Evolutionary conservation across 2,113 vertebrate genomes (phyloP), one percentile per base, ranked within the genome.

Genomic region (Zosterops hypoxanthus): DNA sequence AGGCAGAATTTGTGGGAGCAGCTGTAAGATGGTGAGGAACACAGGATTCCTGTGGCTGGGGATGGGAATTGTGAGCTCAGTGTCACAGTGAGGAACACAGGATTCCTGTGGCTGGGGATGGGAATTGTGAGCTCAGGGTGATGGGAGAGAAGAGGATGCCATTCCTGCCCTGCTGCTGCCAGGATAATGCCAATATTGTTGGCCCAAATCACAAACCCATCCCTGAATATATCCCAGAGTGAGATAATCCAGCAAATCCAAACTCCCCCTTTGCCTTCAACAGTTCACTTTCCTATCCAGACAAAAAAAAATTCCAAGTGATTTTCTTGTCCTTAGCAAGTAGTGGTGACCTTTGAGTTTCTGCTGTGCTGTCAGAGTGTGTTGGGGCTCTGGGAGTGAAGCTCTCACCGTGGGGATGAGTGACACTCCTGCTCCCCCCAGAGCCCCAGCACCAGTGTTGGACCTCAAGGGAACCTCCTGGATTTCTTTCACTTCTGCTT

Each of bases 291-390:
- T 39, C 39, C 39, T 39, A 39, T 11, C 39, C 39, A 39, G 39
- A 39, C 39, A 39, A 76, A 95, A 56, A 39, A 76, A 95, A 56
- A 96, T 97, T 94, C 57, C 88, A 90, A 97, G 95, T 97, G 96
- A 95, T 98, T 98, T 97, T 95, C 95, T 94, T 97, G 94, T 98
- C 97, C 97, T 98, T 95, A 97, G 97, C 97, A 97, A 92, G 97
- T 97, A 96, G 97, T 70, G 82, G 91, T 99, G 98, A 98, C 97
- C 98, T 99, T 99, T 98, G 91, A 90, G 94, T 98, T 97, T 97
- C 89, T 95, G 94, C 98, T 98, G 96, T 94, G 89, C 98, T 98
- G 98, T 98, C 98, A 98, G 96, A 98, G 95, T 97, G 96, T 75
- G 95, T 98, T 94, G 95, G 97, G 97, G 96, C 97, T 98, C 96